A percentile compares a stretch with the other conserved stretches of the same genome.
These are phyloP conservation scores for Tenodera sinensis DNA, from an alignment of 2,888 invertebrate genomes.

Conservation along the genomic window DNA sequence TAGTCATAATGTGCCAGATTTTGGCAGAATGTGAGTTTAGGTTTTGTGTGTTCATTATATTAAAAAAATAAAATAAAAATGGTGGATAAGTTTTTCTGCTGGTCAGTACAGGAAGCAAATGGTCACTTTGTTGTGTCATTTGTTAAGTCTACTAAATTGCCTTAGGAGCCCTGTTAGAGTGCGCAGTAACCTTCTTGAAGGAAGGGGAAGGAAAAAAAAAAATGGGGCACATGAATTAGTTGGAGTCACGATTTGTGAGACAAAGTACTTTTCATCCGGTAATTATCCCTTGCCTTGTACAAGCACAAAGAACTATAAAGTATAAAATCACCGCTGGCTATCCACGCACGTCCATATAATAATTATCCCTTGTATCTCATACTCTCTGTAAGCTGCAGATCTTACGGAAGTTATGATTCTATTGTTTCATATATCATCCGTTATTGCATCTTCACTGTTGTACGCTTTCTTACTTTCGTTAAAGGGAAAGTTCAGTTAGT, in stretches of 20 bases:
- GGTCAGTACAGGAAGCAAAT: no score
- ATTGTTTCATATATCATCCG: neutral
- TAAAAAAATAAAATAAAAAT: no score
- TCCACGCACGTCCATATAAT: neutral
- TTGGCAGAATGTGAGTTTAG: no score
- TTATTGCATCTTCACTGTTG: neutral
- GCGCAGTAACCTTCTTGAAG: neutral
- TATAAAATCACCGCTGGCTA: neutral
- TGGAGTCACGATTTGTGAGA: neutral
- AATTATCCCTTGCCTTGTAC: neutral
- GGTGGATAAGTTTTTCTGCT: no score
- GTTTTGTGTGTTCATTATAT: no score
- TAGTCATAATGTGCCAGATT: no score
- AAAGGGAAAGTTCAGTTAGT: neutral
- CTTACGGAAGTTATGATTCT: neutral
- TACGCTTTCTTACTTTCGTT: no score
- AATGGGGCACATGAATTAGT: neutral
- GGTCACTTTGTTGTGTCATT: no score
- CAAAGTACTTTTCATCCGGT: neutral
- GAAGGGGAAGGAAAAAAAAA: neutral
- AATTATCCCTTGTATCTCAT: neutral
- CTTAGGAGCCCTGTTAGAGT: no score
- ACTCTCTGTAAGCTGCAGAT: neutral
- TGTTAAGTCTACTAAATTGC: no score
- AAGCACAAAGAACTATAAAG: neutral